A percentile compares a stretch with the other conserved stretches of the same genome.
These are phyloP conservation scores for Ommatoiulus sabulosus DNA, from an alignment of 2,888 invertebrate species.

Conservation along the genomic window DNA sequence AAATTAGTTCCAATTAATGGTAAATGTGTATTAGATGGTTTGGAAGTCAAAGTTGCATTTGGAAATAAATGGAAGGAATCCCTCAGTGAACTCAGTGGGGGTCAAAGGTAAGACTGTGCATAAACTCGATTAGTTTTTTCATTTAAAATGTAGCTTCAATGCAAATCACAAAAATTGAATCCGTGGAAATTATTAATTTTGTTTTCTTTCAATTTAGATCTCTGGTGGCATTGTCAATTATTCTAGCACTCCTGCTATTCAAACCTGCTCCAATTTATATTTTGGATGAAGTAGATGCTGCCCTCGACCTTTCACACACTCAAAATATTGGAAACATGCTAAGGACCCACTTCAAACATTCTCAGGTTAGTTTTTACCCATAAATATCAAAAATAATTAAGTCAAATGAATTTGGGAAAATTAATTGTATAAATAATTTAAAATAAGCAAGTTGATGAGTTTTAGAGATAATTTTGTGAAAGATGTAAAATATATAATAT, in stretches of 20 bases:
- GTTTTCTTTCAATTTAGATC: constrained; percentile 66
- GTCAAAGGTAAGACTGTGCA: constrained; percentile 78
- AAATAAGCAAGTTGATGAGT: neutral
- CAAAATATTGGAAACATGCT: constrained; percentile 99
- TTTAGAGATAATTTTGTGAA: constrained; percentile 1
- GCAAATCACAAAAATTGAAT: no score
- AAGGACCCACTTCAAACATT: constrained; percentile 86
- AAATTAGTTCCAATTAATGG: constrained; percentile 83
- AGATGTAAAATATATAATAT: neutral
- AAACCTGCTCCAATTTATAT: constrained; percentile 99
- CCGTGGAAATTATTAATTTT: neutral
- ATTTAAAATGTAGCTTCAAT: neutral
- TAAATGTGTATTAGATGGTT: constrained; percentile 81
- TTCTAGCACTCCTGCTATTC: constrained; percentile 95
- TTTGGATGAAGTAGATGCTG: constrained; percentile 98
- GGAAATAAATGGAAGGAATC: constrained; percentile 97
- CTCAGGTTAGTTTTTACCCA: constrained; percentile 75
- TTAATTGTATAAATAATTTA: neutral
- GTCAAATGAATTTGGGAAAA: neutral
- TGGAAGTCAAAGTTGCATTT: constrained; percentile 92
- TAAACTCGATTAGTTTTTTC: neutral
- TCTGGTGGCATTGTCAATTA: constrained; percentile 93
- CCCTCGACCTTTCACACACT: constrained; percentile 96
- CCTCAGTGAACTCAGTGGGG: constrained; percentile 94
- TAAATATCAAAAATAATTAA: neutral